Evolutionary conservation across 2,888 invertebrate genomes (phyloP).

Genomic region (Nomada ruficornis): DNA sequence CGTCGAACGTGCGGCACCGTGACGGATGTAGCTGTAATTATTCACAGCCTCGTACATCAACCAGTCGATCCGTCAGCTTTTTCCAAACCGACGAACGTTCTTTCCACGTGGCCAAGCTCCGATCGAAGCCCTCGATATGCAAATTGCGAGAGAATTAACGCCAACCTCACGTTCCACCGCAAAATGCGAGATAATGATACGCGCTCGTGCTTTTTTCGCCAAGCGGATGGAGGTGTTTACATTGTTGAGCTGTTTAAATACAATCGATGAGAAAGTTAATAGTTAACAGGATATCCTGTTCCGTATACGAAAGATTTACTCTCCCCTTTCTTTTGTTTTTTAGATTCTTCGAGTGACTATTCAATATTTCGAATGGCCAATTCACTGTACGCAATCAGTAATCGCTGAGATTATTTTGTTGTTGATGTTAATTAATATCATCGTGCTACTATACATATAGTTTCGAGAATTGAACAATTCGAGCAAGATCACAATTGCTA

Average conservation of each 20-base stretch:
- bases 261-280: not conserved
- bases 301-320: not conserved
- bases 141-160: slow-evolving; percentile 42
- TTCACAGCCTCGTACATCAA: slow-evolving; percentile 35
- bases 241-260: not conserved
- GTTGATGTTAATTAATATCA: too few relatives aligned
- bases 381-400: too few relatives aligned
- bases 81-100: not conserved
- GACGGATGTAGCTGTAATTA: slow-evolving; percentile 43
- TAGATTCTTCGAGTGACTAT: not conserved
- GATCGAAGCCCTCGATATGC: slow-evolving; percentile 35
- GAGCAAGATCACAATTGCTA: too few relatives aligned
- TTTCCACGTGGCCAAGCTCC: not conserved
- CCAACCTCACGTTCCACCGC: not conserved
- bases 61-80: slow-evolving; percentile 28
- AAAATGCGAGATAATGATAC: slow-evolving; percentile 8
- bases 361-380: too few relatives aligned
- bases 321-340: not conserved
- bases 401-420: too few relatives aligned
- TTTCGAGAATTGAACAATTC: too few relatives aligned
- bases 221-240: not conserved
- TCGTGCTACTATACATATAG: too few relatives aligned
- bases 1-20: not conserved
- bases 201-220: slow-evolving; percentile 1
- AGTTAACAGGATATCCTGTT: not conserved